phyloP scores from a whole-genome alignment of 2,888 invertebrate species.

The Melanostoma mellinum region DNA sequence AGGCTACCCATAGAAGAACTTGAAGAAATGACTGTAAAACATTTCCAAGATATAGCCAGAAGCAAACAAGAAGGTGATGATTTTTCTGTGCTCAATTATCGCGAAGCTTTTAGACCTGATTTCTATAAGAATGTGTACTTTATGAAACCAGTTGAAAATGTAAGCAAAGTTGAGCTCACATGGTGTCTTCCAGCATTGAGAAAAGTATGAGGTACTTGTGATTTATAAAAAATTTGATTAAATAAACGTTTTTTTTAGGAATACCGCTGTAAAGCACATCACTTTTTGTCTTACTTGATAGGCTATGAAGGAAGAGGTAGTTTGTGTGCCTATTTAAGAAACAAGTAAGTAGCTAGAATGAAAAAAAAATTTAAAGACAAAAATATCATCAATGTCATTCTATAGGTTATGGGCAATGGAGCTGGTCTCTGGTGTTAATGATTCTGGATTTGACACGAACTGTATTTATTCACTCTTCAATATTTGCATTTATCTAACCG shows the following conservation, averaged over 20 bases:
- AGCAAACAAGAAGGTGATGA: constrained; percentile 86
- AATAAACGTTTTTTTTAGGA: constrained; percentile 68
- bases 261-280: constrained; percentile 82
- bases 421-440: constrained; percentile 87
- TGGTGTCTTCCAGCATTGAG: constrained; percentile 80
- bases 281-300: constrained; percentile 90
- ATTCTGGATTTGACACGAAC: constrained; percentile 90
- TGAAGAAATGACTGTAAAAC: constrained; percentile 81
- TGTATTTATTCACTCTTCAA: constrained; percentile 90
- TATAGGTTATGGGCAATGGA: constrained; percentile 90
- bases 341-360: constrained; percentile 86
- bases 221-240: background rate
- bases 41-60: constrained; percentile 88
- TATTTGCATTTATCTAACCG: constrained; percentile 89
- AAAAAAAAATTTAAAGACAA: background rate
- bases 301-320: constrained; percentile 94
- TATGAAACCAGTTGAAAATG: constrained; percentile 89
- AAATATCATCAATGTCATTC: constrained; percentile 49
- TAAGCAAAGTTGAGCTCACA: constrained; percentile 85
- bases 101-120: constrained; percentile 78
- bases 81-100: constrained; percentile 82
- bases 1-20: constrained; percentile 80
- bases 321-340: constrained; percentile 89
- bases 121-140: constrained; percentile 84
- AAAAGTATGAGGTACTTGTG: constrained; percentile 64